Evolutionary conservation across 2,888 invertebrate genomes (phyloP).

Genomic region (Drosophila siamana): DNA sequence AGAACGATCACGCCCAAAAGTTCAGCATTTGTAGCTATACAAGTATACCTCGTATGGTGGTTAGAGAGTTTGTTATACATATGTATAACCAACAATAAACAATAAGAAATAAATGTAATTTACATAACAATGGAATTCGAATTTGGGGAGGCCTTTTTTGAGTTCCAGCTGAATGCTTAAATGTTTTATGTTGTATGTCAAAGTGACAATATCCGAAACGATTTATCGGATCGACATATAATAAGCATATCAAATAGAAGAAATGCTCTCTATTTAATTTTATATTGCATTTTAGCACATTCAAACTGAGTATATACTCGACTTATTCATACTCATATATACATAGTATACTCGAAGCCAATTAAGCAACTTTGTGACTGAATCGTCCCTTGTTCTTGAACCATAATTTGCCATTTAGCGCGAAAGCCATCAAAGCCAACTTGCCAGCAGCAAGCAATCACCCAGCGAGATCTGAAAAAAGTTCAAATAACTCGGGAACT

Average conservation of each 20-base stretch:
- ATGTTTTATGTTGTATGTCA: conserved; percentile 45
- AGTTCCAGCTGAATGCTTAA: conserved; percentile 59
- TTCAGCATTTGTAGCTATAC: conserved; percentile 2
- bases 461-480: conserved; percentile 52
- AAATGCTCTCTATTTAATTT: too few species aligned
- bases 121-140: conserved; percentile 58
- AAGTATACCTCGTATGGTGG: conserved; percentile 12
- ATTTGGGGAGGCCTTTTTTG: conserved; percentile 22
- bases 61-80: not conserved
- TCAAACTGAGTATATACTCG: too few species aligned
- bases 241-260: not conserved
- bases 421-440: conserved; percentile 30
- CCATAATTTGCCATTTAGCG: conserved; percentile 36
- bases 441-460: conserved; percentile 34
- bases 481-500: conserved; percentile 77
- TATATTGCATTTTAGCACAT: too few species aligned
- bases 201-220: conserved; percentile 37
- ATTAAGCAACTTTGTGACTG: conserved; percentile 29
- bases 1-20: conserved; percentile 65
- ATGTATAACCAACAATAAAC: conserved; percentile 23
- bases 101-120: conserved; percentile 48
- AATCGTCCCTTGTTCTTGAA: conserved; percentile 17
- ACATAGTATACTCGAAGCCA: conserved; percentile 28
- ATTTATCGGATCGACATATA: conserved; percentile 4
- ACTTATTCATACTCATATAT: too few species aligned